Base-by-base conservation (phyloP, 2,113 vertebrate species). In the Aegithalos caudatus region DNA sequence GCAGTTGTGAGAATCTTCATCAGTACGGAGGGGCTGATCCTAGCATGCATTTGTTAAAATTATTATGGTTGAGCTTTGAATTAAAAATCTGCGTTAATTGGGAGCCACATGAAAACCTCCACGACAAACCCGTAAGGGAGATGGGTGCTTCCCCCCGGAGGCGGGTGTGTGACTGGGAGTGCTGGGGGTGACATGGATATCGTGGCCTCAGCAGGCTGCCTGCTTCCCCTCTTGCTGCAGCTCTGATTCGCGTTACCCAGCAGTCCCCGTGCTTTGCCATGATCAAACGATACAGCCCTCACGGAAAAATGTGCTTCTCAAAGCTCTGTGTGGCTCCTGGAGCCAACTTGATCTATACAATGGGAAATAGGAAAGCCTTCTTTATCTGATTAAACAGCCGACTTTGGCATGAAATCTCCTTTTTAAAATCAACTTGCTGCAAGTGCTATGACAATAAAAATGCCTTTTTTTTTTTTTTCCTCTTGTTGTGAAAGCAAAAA, bases 361-460 rank as follows among this genome's bases (percentile, higher is more conserved):
- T 95, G 53, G 90, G 93, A 95, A 94, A 93, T 95, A 94, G 88
- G 92, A 94, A 92, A 95, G 93, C 92, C 80, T 37, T 37, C 86
- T 96, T 96, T 96, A 95, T 97, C 96, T 96, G 86, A 95, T 96
- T 95, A 95, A 97, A 81, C 82, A 96, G 76, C 37, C 12, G 31
- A 93, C 86, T 95, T 96, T 86, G 93, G 94, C 95, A 88, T 96
- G 94, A 97, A 93, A 96, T 96, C 88, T 91, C 79, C 92, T 90
- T 95, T 93, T 95, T 88, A 93, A 88, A 90, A 93, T 86, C 90
- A 94, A 93, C 95, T 96, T 93, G 85, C 80, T 93, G 82, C 64
- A 96, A 94, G 82, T 96, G 72, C 64, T 90, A 70, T 93, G 90
- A 93, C 95, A 97, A 97, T 96, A 93, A 96, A 95, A 96, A 94